Conservation (phyloP, 2,113 vertebrate genomes). For the Hippoglossus stenolepis region DNA sequence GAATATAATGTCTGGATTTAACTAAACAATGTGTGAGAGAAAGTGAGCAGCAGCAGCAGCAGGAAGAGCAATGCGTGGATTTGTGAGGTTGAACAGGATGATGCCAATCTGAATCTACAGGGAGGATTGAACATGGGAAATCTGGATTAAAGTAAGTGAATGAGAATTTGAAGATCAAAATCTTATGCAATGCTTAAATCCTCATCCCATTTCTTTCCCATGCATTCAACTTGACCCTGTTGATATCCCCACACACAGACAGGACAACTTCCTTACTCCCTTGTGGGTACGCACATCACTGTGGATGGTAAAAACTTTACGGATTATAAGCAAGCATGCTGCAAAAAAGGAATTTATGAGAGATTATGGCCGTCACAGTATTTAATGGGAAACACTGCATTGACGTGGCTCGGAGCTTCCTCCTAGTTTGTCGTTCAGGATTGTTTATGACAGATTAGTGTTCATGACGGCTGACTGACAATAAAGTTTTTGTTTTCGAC, state of each 20-base stretch:
- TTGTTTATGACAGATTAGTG: constrained; percentile 7
- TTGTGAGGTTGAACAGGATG: neutral
- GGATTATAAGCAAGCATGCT: too few relatives aligned
- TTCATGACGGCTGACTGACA: neutral
- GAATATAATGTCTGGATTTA: neutral
- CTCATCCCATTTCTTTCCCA: neutral
- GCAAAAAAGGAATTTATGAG: too few relatives aligned
- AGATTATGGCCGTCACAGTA: too few relatives aligned
- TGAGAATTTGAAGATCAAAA: neutral
- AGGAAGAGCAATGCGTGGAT: neutral
- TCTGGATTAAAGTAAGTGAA: constrained; percentile 3
- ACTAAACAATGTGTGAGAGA: neutral
- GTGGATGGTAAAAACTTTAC: too few relatives aligned
- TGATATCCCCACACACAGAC: too few relatives aligned
- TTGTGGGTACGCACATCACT: too few relatives aligned
- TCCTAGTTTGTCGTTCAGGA: neutral
- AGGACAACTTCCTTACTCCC: too few relatives aligned
- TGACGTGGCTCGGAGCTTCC: too few relatives aligned
- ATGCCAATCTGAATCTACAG: neutral
- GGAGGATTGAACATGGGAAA: neutral
- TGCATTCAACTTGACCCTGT: constrained; percentile 4
- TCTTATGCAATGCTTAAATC: neutral
- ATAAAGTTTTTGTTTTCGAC: neutral
- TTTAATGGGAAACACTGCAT: too few relatives aligned
- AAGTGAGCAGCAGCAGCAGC: constrained; percentile 1